Percentiles rank a stretch among this genome's conserved stretches.
These are phyloP conservation scores for Nesogale talazaci DNA, from an alignment of 2,113 vertebrate species.

Conservation along the genomic window DNA sequence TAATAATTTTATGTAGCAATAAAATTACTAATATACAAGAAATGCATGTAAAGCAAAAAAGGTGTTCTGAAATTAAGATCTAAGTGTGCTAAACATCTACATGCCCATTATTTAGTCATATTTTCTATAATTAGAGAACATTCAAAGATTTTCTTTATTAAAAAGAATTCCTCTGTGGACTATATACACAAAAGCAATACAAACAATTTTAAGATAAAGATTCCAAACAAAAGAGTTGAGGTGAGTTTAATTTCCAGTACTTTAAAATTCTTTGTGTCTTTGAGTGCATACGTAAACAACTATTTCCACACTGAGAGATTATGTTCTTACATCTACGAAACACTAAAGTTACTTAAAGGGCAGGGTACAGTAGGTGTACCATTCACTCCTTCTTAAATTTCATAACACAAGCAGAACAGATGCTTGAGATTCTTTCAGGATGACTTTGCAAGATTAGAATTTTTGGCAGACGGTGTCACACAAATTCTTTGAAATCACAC, in stretches of 20 bases:
- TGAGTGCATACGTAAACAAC: background rate
- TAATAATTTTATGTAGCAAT: background rate
- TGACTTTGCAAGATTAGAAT: background rate
- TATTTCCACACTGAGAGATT: background rate
- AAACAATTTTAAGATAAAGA: background rate
- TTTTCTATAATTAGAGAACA: constrained; percentile 12
- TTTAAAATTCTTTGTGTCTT: constrained; percentile 12
- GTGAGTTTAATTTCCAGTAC: background rate
- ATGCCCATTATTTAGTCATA: background rate
- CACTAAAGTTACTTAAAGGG: constrained; percentile 14
- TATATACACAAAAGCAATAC: constrained; percentile 17
- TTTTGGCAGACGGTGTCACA: background rate
- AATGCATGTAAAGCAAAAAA: background rate
- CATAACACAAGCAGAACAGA: background rate
- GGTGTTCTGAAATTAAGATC: background rate
- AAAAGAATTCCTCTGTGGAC: background rate
- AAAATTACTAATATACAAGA: background rate
- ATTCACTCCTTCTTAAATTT: background rate
- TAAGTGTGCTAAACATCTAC: background rate
- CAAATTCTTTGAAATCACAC: background rate
- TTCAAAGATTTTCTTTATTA: background rate
- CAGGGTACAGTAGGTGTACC: background rate
- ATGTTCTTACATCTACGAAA: background rate
- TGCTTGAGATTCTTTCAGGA: constrained; percentile 8
- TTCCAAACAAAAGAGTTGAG: background rate